These are phyloP conservation scores for Pomatostomus ruficeps DNA, from an alignment of 2,113 vertebrate genomes.

Conservation along the genomic window DNA sequence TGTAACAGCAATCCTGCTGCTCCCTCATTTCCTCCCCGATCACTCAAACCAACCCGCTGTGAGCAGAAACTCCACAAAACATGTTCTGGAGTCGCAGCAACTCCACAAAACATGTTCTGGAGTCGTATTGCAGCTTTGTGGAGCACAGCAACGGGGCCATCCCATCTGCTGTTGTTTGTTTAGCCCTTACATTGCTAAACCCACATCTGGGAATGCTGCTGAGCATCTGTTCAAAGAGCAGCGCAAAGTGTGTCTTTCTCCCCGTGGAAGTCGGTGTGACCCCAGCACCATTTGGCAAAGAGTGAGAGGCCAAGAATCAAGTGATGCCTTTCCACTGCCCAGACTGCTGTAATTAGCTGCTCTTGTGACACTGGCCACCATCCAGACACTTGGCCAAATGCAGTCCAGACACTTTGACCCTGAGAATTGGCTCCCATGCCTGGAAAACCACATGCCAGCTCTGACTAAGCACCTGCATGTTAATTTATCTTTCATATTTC, in stretches of 20 bases:
- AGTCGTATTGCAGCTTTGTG: neutral
- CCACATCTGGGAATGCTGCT: neutral
- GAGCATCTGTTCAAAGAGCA: neutral
- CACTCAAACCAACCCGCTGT: neutral
- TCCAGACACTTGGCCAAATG: neutral
- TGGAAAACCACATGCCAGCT: neutral
- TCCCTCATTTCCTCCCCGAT: neutral
- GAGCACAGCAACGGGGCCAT: neutral
- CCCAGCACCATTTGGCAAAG: neutral
- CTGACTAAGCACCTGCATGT: neutral
- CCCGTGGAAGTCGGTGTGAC: neutral
- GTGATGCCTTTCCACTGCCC: neutral
- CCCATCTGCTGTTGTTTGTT: slow-evolving; percentile 27
- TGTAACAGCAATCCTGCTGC: neutral
- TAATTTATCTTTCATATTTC: neutral
- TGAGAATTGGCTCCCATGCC: neutral
- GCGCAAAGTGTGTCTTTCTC: neutral
- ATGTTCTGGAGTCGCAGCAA: neutral
- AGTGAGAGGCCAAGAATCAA: neutral
- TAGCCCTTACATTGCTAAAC: neutral
- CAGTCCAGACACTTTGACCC: neutral
- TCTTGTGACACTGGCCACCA: neutral
- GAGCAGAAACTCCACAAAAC: neutral
- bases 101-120: neutral
- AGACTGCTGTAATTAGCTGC: neutral